Evolutionary conservation across 2,888 invertebrate genomes (phyloP), one percentile per base, ranked within the genome.

Genomic region (Ferdinandea cuprea): DNA sequence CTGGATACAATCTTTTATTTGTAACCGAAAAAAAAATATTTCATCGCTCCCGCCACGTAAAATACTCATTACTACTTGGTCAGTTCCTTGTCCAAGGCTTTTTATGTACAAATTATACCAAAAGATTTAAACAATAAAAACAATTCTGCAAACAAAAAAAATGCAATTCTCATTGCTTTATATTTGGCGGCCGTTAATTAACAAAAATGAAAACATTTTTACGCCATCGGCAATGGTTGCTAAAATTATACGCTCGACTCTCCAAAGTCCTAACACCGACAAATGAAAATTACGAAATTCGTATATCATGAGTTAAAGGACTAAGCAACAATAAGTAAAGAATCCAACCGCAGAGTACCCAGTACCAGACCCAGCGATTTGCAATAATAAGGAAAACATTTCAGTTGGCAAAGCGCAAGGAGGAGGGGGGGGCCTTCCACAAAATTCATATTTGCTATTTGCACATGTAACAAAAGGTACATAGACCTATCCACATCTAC

Each of bases 251-350:
- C 48, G 30, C 48, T 40, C 13, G 44, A 21, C 7, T 15, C 15
- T 15, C 7, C n/a, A 13, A 35, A 9, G 2, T 35, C 35, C 21
- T 25, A 8, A 17, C 59, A 44, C 32, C 35, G 15, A 79, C 79
- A 79, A 79, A 68, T 61, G 61, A 48, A 73, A 73, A 63, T 73
- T 68, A 56, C 25, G 63, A 56, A 48, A 68, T 59, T 59, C 46
- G 28, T 59, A 37, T 48, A 37, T 25, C 21, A 35, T 8, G 13
- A 37, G 25, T 42, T 40, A 56, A 61, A 40, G 46, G 54, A 59
- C 52, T 9, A 42, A 61, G n/a, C 56, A 6, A 30, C 35, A 1
- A 15, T 17, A 42, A 42, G 2, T 3, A 42, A 42, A 17, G 9
- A 4, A 19, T 15, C 19, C 40, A 25, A 17, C n/a, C 8, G 48